Evolutionary conservation across 2,888 invertebrate genomes (phyloP).

Genomic region (Metacarcinus magister): DNA sequence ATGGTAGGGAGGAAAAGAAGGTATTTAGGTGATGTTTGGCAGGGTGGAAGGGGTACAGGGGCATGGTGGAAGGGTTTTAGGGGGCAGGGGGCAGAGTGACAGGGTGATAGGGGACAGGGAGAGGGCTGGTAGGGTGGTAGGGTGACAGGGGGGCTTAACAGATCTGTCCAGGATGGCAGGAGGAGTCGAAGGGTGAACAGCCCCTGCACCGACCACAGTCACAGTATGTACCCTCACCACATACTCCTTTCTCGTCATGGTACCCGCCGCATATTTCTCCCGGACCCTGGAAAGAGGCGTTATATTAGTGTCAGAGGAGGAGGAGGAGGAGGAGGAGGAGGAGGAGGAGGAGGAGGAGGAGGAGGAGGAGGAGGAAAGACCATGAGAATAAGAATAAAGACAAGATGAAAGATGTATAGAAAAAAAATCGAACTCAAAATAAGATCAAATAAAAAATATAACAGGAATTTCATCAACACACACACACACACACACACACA

Average conservation of each 20-base stretch:
- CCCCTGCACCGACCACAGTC: constrained; percentile 65
- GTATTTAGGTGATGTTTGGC: neutral
- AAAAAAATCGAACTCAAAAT: neutral
- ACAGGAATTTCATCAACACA: neutral
- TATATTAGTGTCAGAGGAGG: neutral
- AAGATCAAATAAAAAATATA: neutral
- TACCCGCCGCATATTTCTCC: constrained; percentile 72
- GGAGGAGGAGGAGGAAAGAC: neutral
- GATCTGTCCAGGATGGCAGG: neutral
- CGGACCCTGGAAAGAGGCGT: constrained; percentile 58
- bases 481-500: neutral
- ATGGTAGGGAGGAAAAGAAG: neutral
- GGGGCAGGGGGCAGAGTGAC: no score
- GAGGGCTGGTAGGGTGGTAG: neutral
- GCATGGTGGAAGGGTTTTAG: neutral
- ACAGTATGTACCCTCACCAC: constrained; percentile 70
- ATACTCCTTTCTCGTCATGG: constrained; percentile 57
- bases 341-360: neutral
- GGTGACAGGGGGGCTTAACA: neutral
- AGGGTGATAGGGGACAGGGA: neutral
- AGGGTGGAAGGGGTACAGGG: neutral
- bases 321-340: no score
- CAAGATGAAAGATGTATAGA: neutral
- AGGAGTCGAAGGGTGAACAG: constrained; percentile 67
- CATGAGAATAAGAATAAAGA: neutral